phyloP scores from a whole-genome alignment of 2,797 vertebrate genomes.

The Danio aesculapii region DNA sequence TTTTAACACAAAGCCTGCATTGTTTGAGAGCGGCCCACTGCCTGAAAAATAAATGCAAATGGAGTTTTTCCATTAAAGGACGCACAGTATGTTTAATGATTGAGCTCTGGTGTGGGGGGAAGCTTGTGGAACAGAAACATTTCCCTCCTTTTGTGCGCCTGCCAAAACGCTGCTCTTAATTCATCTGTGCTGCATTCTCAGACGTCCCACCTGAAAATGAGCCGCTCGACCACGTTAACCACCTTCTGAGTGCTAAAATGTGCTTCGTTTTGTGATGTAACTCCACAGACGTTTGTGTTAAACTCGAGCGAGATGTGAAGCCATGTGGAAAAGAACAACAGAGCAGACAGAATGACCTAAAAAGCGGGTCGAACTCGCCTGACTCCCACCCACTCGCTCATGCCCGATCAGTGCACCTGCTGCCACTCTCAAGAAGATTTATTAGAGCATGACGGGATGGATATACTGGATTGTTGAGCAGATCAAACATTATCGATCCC shows the following conservation, averaged over 20 bases:
- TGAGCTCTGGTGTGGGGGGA: slow-evolving; percentile 21
- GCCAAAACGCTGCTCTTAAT: slow-evolving; percentile 34
- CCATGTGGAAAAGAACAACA: slow-evolving; percentile 28
- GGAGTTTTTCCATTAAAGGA: slow-evolving; percentile 21
- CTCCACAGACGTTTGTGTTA: slow-evolving; percentile 1
- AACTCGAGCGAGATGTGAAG: slow-evolving; percentile 11
- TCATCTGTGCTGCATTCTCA: slow-evolving; percentile 27
- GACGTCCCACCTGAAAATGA: slow-evolving; percentile 32
- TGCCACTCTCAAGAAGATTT: slow-evolving; percentile 37
- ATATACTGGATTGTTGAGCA: slow-evolving; percentile 1
- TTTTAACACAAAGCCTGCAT: slow-evolving; percentile 39
- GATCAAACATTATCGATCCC: slow-evolving; percentile 18
- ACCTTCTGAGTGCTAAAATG: neutral
- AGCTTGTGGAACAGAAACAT: slow-evolving; percentile 23
- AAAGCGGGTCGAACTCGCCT: slow-evolving; percentile 26
- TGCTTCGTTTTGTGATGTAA: slow-evolving; percentile 1
- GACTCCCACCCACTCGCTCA: neutral
- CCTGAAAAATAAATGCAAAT: slow-evolving; percentile 51
- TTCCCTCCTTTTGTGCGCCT: slow-evolving; percentile 24
- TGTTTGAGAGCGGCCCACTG: slow-evolving; percentile 29
- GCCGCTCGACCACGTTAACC: neutral
- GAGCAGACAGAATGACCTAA: slow-evolving; percentile 45
- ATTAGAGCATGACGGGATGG: slow-evolving; percentile 45
- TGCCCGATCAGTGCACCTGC: slow-evolving; percentile 25
- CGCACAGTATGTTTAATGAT: slow-evolving; percentile 36